Evolutionary conservation across 2,113 vertebrate genomes (phyloP).

Genomic region (Isichthys henryi): DNA sequence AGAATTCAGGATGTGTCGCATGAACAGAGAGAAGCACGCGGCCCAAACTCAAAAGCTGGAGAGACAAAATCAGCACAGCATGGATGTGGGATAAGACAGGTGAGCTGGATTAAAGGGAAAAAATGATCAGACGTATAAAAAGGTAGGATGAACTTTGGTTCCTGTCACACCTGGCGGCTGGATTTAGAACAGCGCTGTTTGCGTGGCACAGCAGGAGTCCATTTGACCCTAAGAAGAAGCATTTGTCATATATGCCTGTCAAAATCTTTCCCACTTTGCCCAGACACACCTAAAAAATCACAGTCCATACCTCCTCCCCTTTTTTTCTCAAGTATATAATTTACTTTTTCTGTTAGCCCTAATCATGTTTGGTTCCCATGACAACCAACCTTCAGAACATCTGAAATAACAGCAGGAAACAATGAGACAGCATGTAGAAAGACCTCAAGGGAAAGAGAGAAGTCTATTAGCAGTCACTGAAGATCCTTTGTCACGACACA

Average conservation of each 20-base stretch:
- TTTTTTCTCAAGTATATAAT: background rate
- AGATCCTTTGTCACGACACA: background rate
- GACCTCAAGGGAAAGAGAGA: slow-evolving; percentile 14
- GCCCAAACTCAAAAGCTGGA: background rate
- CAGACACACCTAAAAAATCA: background rate
- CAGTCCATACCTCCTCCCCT: background rate
- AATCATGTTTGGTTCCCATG: slow-evolving; percentile 28
- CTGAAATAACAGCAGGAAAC: slow-evolving; percentile 13
- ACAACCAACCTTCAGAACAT: slow-evolving; percentile 29
- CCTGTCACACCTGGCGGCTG: background rate
- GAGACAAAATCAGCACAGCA: background rate
- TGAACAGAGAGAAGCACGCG: background rate
- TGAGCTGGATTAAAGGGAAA: background rate
- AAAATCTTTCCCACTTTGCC: background rate
- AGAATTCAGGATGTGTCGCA: background rate
- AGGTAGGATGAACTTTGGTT: background rate
- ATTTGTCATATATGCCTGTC: background rate
- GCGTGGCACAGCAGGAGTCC: background rate
- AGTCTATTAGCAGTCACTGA: background rate
- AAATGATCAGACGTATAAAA: background rate
- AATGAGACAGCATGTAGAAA: slow-evolving; percentile 12
- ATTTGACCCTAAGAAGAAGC: background rate
- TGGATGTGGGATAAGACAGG: background rate
- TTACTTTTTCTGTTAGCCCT: background rate
- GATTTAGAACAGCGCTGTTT: background rate